Base-by-base conservation (phyloP, 2,888 invertebrate genomes). In the Atrina japonica region DNA sequence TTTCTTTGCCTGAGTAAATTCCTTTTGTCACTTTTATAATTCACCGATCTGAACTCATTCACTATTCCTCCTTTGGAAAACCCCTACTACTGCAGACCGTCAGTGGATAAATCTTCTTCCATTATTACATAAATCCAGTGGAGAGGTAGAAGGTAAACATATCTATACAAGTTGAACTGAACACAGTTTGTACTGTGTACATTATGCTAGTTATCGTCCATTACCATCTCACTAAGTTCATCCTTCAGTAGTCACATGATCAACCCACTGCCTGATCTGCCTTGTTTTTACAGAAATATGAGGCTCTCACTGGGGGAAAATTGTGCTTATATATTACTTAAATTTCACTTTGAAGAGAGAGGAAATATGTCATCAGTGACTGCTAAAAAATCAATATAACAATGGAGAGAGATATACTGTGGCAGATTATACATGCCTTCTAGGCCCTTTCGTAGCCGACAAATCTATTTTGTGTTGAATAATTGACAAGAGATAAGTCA, bases 201-300 rank as follows among this genome's bases (percentile, higher is more conserved):
- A 64, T 52, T 52, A 25, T 52, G 53, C 43, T 21, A 53, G 53
- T 64, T 64, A 64, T 27, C 64, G 21, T 41, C 64, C 64, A 53
- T 50, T 52, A 53, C 43, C 27, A 64, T 52, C 64, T 53, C 35
- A 27, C 53, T 59, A 55, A 67, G 71, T 72, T 72, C 71, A 72
- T 72, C 67, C 67, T 72, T 59, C 55, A 55, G 35, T 61, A 49
- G 66, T 72, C 71, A 72, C 67, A 67, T 72, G 71, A 72, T 66
- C 71, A 67, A 27, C 66, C 41, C 58, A 43, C 35, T 35, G 63
- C 64, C 63, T 66, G 58, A 58, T 58, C 66, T 72, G 71, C 71
- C 67, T 72, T 72, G 71, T 72, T 72, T 71, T 72, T 66, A 64
- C 64, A 52, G 45, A 59, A 59, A 59, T 43, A 59, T 16, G 68